These are phyloP conservation scores for Stratiomys singularior DNA, from an alignment of 2,888 invertebrate species.

Conservation along the genomic window DNA sequence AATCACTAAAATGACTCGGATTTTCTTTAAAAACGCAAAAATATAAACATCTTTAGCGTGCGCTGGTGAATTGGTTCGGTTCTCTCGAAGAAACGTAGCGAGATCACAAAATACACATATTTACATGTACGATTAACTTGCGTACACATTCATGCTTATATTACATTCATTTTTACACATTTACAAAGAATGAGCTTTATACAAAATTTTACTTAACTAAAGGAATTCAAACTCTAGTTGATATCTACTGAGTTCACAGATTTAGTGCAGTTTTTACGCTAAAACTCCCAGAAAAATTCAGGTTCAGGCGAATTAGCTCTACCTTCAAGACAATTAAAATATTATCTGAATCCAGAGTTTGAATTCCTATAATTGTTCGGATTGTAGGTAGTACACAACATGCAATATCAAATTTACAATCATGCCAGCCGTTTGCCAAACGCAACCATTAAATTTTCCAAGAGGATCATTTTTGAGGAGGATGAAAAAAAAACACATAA, in stretches of 20 bases:
- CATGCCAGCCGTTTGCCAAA: constrained; percentile 16
- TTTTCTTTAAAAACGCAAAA: neutral
- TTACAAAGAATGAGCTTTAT: too few species aligned
- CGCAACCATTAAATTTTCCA: neutral
- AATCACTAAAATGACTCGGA: neutral
- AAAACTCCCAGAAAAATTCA: too few species aligned
- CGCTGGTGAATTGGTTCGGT: neutral
- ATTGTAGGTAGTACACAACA: neutral
- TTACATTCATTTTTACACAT: neutral
- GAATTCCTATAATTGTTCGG: too few species aligned
- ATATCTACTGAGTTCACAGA: too few species aligned
- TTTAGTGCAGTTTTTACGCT: too few species aligned
- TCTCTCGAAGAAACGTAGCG: neutral
- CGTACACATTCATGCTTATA: neutral
- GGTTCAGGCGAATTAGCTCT: too few species aligned
- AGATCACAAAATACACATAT: constrained; percentile 17
- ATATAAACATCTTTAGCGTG: neutral
- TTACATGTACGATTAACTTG: constrained; percentile 3
- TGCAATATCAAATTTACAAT: constrained; percentile 32
- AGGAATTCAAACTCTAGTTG: too few species aligned
- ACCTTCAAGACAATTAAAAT: too few species aligned
- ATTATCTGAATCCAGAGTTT: too few species aligned
- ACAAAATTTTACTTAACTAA: too few species aligned
- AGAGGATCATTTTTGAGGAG: constrained; percentile 31
- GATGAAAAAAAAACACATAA: neutral